Conservation (phyloP, 1,140 invertebrate species). For the Platyscapa corneri region DNA sequence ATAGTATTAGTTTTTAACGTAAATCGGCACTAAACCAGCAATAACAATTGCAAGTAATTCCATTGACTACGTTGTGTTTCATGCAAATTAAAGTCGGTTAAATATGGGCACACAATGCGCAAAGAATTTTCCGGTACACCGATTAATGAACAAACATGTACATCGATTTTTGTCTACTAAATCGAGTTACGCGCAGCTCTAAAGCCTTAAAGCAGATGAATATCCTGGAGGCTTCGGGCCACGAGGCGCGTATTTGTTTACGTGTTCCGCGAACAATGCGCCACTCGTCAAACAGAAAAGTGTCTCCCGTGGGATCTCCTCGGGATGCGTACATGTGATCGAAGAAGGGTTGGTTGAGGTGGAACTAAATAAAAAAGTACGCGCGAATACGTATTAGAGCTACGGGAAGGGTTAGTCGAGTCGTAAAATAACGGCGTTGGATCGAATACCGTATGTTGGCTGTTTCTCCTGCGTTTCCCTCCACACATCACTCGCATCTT, state of each 20-base stretch:
- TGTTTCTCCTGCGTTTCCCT: neutral
- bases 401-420: slow-evolving; percentile 15
- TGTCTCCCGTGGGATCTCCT: slow-evolving; percentile 31
- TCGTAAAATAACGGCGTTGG: slow-evolving; percentile 31
- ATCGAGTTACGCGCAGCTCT: too few relatives aligned
- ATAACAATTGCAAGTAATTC: too few relatives aligned
- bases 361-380: slow-evolving; percentile 58
- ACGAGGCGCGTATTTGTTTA: slow-evolving; percentile 38
- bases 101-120: too few relatives aligned
- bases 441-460: neutral
- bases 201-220: slow-evolving; percentile 48
- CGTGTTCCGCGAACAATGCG: slow-evolving; percentile 36
- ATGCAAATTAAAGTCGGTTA: too few relatives aligned
- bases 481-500: neutral
- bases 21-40: too few relatives aligned
- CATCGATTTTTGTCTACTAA: too few relatives aligned
- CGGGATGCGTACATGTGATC: slow-evolving; percentile 33
- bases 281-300: slow-evolving; percentile 43
- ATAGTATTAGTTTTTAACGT: too few relatives aligned
- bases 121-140: too few relatives aligned
- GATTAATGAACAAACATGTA: too few relatives aligned
- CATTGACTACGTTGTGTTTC: too few relatives aligned
- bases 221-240: neutral
- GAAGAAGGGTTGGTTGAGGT: slow-evolving; percentile 3
- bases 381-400: slow-evolving; percentile 17